Evolutionary conservation across 1,140 invertebrate genomes (phyloP), one percentile per base, ranked within the genome.

Genomic region (Drosophila nebulosa): DNA sequence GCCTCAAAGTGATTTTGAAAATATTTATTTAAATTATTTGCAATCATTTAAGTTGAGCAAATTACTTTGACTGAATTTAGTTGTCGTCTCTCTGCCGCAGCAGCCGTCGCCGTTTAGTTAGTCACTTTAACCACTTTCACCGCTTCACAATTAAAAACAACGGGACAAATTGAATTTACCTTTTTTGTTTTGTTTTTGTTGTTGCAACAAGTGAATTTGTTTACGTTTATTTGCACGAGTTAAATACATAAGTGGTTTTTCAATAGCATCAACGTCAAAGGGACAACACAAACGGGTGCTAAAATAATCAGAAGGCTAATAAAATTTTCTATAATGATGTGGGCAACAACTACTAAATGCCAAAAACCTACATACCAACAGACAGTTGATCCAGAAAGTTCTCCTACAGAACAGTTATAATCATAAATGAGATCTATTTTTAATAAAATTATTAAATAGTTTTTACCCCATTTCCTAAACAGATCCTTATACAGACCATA

Each of bases 231-330:
- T 21, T 42, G n/a, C n/a, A n/a, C n/a, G n/a, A n/a, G 1, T 46
- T 30, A 39, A 18, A 2, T 50, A 67, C 52, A 36, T 64, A 73
- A 2, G 30, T 32, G 30, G 30, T 32, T 32, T 12, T 32, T 53
- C 73, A 73, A 65, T 50, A 65, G 35, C 30, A 62, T 32, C 62
- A 69, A 46, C 69, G 74, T 71, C 76, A 78, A 73, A 72, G 66
- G 46, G 39, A 74, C 52, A 79, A 62, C 57, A 83, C 57, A 83
- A 74, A 61, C 64, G 74, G 73, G 58, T 79, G 80, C 69, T 62
- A 79, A 89, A 84, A 84, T 79, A 89, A 79, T 89, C 79, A 79
- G 78, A 89, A 74, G 73, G 63, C 73, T 80, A 89, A 84, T 88
- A 77, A 84, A 74, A 59, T 84, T 53, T 63, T 65, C 76, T 79